phyloP scores from a whole-genome alignment of 2,888 invertebrate genomes.

The Drosophila histrio region DNA sequence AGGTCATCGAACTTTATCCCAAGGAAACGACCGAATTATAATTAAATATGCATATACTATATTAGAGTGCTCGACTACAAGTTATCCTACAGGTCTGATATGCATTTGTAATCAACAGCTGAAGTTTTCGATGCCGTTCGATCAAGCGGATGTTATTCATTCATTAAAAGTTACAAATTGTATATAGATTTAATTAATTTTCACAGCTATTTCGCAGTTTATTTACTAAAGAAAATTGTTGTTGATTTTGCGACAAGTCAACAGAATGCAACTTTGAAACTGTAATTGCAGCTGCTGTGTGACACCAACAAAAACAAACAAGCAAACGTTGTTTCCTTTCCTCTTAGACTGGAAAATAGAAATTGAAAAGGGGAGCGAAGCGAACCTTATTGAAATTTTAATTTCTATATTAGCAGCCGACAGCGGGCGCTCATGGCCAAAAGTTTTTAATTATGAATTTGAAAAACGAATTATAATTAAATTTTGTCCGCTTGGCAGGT shows the following conservation, averaged over 20 bases:
- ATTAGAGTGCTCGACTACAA: too few species aligned
- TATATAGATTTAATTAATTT: not conserved
- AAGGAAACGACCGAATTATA: too few species aligned
- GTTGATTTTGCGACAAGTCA: constrained; percentile 47
- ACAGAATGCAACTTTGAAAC: constrained; percentile 27
- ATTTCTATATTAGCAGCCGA: constrained; percentile 63
- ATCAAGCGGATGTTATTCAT: not conserved
- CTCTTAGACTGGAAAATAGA: constrained; percentile 2
- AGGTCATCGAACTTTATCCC: too few species aligned
- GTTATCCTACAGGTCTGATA: too few species aligned
- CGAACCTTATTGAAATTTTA: constrained; percentile 71
- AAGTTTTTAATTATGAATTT: constrained; percentile 68
- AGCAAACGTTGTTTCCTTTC: constrained; percentile 18
- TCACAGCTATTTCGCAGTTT: constrained; percentile 31
- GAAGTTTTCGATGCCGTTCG: not conserved
- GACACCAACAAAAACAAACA: constrained; percentile 20
- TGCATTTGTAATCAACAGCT: not conserved
- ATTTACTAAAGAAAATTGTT: constrained; percentile 42
- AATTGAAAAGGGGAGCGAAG: constrained; percentile 4
- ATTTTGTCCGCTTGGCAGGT: constrained; percentile 40
- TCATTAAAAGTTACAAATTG: not conserved
- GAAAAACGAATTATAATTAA: constrained; percentile 50
- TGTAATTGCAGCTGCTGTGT: constrained; percentile 41
- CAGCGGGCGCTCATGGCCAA: constrained; percentile 41
- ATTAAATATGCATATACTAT: too few species aligned